Conservation (phyloP, 2,888 invertebrate species). For the Eremobia ochroleuca region DNA sequence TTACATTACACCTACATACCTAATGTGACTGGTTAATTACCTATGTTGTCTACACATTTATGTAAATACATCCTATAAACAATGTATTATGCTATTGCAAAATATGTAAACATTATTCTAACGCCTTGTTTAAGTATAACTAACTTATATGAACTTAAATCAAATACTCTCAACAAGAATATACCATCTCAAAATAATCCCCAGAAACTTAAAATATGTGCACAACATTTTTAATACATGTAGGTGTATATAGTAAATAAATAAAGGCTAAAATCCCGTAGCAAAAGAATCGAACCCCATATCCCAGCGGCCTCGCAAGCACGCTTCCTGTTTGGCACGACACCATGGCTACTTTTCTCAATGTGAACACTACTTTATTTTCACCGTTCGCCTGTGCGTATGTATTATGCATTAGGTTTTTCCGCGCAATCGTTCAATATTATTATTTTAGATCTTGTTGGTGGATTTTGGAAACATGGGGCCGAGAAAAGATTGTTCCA, state of each 20-base stretch:
- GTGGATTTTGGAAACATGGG: constrained; percentile 17
- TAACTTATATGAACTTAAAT: constrained; percentile 15
- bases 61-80: constrained; percentile 43
- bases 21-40: constrained; percentile 31
- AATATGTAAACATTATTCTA: constrained; percentile 20
- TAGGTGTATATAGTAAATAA: constrained; percentile 68
- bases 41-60: constrained; percentile 41
- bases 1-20: not conserved
- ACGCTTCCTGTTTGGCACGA: constrained; percentile 90
- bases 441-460: constrained; percentile 48
- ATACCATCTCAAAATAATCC: constrained; percentile 11
- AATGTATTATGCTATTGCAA: constrained; percentile 5
- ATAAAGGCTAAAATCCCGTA: constrained; percentile 81
- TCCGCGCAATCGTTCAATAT: constrained; percentile 52
- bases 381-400: constrained; percentile 65
- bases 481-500: not conserved
- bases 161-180: constrained; percentile 21
- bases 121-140: not conserved
- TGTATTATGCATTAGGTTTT: constrained; percentile 62
- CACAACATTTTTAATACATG: constrained; percentile 59
- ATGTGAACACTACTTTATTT: constrained; percentile 78
- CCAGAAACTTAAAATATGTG: constrained; percentile 41
- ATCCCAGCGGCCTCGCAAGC: constrained; percentile 86
- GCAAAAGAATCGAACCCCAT: constrained; percentile 86
- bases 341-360: constrained; percentile 86